Evolutionary conservation across 2,888 invertebrate genomes (phyloP).

Genomic region (Ophion ventricosus): DNA sequence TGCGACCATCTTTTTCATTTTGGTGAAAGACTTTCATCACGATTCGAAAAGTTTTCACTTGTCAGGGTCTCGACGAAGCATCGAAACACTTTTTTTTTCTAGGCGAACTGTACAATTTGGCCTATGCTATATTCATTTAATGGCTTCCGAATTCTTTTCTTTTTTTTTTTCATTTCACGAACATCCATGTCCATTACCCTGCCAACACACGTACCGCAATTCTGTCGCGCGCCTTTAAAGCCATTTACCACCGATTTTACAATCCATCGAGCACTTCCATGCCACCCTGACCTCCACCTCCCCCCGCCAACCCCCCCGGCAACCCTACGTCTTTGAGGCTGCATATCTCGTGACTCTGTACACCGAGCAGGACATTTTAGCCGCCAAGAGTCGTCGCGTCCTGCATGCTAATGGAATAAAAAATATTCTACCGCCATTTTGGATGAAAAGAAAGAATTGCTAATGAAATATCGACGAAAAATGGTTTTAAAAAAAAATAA

Average conservation of each 20-base stretch:
- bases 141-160: conserved; percentile 6
- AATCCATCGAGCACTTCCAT: conserved; percentile 14
- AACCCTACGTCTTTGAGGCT: not conserved
- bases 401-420: not conserved
- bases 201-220: conserved; percentile 14
- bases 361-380: not conserved
- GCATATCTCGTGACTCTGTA: conserved; percentile 2
- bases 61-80: conserved; percentile 26
- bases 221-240: conserved; percentile 8
- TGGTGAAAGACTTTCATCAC: not conserved
- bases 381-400: not conserved
- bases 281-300: not conserved
- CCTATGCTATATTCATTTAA: conserved; percentile 1
- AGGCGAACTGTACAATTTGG: conserved; percentile 2
- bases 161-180: not conserved
- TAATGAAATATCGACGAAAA: not conserved
- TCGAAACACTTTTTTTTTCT: conserved; percentile 57
- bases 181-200: not conserved
- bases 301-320: not conserved
- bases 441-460: not conserved
- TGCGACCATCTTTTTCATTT: not conserved
- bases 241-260: conserved; percentile 26
- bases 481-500: not conserved
- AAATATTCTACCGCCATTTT: not conserved
- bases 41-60: conserved; percentile 7